These are phyloP conservation scores for Cyprinodon variegatus DNA, from an alignment of 2,113 vertebrate genomes.

Conservation along the genomic window DNA sequence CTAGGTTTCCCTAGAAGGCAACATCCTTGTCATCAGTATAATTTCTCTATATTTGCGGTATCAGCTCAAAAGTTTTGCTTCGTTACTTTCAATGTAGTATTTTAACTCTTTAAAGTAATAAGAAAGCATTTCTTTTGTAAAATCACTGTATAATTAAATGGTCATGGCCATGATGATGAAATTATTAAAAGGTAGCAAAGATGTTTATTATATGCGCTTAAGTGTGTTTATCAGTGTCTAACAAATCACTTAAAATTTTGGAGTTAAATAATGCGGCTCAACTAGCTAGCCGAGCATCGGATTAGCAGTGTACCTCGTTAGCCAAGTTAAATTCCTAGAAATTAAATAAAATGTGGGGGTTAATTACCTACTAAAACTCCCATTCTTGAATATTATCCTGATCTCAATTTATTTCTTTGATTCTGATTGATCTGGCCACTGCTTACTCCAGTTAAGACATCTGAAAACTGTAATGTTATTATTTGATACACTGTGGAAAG, in stretches of 20 bases:
- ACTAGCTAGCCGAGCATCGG: not conserved
- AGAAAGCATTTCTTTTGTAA: no score
- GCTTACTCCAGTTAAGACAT: not conserved
- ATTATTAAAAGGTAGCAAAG: no score
- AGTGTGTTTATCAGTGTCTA: not conserved
- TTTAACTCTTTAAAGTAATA: no score
- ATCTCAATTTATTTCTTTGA: no score
- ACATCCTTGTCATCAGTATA: not conserved
- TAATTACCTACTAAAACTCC: not conserved
- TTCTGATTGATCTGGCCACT: not conserved
- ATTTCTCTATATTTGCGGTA: no score
- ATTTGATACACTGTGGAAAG: constrained; percentile 16
- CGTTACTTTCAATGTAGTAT: no score
- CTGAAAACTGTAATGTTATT: not conserved
- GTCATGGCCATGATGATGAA: no score
- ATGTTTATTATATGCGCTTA: no score
- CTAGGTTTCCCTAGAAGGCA: not conserved
- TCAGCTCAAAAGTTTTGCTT: no score
- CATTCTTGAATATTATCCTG: not conserved
- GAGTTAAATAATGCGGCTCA: not conserved
- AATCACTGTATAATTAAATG: no score
- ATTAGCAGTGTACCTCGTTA: not conserved
- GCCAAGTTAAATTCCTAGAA: not conserved
- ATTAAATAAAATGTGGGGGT: not conserved
- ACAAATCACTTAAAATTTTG: not conserved